phyloP scores from a whole-genome alignment of 2,113 vertebrate species.

The Perca fluviatilis region DNA sequence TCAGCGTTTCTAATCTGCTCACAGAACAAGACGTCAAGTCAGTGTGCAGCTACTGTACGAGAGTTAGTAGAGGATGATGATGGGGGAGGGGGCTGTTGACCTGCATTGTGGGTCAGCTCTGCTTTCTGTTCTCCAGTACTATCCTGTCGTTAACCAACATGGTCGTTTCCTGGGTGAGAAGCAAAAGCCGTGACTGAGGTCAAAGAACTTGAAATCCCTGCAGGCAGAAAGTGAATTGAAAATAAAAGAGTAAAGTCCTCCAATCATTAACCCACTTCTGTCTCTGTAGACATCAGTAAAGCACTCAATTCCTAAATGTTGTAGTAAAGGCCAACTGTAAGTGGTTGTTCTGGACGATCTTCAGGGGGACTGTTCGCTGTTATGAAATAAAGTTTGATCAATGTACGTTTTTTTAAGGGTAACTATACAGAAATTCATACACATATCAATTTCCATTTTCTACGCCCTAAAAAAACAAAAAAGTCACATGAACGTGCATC shows the following conservation, averaged over 20 bases:
- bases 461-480: neutral
- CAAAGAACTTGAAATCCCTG: neutral
- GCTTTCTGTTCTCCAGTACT: conserved; percentile 18
- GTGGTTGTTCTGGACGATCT: neutral
- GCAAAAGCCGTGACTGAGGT: conserved; percentile 17
- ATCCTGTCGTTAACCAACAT: neutral
- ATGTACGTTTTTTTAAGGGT: neutral
- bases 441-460: neutral
- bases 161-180: neutral
- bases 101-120: neutral
- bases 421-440: neutral
- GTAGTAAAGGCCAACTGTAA: neutral
- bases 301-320: neutral
- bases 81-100: neutral
- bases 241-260: neutral
- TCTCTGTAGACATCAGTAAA: neutral
- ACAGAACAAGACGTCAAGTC: neutral
- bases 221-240: neutral
- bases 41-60: neutral
- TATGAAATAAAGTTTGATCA: neutral
- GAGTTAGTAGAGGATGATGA: neutral
- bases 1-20: conserved; percentile 6
- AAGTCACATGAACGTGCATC: neutral
- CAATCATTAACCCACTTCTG: neutral
- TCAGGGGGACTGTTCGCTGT: neutral